Conservation (phyloP, 2,113 vertebrate species). For the Dendrocopos noguchii region DNA sequence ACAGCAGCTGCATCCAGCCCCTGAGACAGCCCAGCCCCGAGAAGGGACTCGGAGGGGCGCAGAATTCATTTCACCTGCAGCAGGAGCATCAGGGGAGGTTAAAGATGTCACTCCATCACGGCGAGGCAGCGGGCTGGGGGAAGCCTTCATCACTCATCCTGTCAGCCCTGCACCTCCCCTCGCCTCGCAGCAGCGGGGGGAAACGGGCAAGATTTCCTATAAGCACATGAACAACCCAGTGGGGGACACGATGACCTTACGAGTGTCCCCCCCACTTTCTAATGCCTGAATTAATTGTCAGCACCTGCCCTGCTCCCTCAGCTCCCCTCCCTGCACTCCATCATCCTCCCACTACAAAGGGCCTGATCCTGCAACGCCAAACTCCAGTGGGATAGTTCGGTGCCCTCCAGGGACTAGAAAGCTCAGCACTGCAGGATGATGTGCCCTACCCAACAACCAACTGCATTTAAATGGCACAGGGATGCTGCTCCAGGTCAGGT, state of each 20-base stretch:
- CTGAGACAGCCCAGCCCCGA: slow-evolving; percentile 25
- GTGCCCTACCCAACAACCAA: neutral
- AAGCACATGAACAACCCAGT: slow-evolving; percentile 64
- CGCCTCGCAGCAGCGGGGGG: slow-evolving; percentile 11
- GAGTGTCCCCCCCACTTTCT: slow-evolving; percentile 44
- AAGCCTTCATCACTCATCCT: slow-evolving; percentile 73
- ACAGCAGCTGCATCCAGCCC: slow-evolving; percentile 64
- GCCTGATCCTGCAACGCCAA: neutral
- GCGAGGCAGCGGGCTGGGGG: slow-evolving; percentile 16
- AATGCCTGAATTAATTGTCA: slow-evolving; percentile 61
- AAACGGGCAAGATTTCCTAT: slow-evolving; percentile 20
- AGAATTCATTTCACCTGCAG: slow-evolving; percentile 75
- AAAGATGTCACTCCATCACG: slow-evolving; percentile 74
- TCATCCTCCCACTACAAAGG: neutral
- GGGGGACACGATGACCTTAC: slow-evolving; percentile 54
- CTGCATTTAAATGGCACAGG: neutral
- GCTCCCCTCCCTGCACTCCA: neutral
- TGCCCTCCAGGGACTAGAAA: neutral
- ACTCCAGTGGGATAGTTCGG: neutral
- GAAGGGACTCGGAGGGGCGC: slow-evolving; percentile 51
- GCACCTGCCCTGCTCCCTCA: slow-evolving; percentile 41
- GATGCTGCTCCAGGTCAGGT: neutral
- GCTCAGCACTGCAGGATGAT: neutral
- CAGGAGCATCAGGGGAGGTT: slow-evolving; percentile 70
- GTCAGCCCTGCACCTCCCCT: slow-evolving; percentile 58